Conservation (phyloP, 2,113 vertebrate genomes). For the Saguinus midas region DNA sequence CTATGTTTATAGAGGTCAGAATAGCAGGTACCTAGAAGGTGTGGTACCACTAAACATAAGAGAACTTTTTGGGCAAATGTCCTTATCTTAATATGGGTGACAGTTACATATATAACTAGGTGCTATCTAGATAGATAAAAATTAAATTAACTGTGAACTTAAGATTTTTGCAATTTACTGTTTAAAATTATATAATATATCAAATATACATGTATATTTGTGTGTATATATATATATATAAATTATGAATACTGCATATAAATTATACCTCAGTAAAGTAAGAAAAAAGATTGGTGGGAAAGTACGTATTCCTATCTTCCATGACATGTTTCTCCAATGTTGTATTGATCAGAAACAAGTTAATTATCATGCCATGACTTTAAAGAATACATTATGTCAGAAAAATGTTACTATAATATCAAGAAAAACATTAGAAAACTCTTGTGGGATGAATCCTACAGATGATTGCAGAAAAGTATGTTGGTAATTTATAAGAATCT, state of each 20-base stretch:
- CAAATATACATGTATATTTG: background rate
- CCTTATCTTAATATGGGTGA: background rate
- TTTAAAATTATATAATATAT: background rate
- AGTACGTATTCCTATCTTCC: background rate
- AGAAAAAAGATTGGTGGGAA: constrained; percentile 17
- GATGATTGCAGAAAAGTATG: constrained; percentile 44
- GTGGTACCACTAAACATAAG: background rate
- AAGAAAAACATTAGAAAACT: constrained; percentile 43
- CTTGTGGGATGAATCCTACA: constrained; percentile 2
- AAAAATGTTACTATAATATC: background rate
- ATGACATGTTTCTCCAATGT: background rate
- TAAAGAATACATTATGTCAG: constrained; percentile 10
- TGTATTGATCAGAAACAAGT: constrained; percentile 29
- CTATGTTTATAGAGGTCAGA: background rate
- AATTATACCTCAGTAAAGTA: background rate
- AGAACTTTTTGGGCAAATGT: background rate
- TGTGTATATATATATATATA: background rate
- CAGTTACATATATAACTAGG: background rate
- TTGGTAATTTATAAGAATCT: constrained; percentile 25
- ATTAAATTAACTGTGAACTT: background rate
- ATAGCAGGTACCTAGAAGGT: background rate
- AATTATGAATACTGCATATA: background rate
- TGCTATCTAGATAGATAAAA: background rate
- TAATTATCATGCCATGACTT: background rate
- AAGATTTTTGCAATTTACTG: background rate